Base-by-base conservation (phyloP, 2,797 vertebrate species). In the Alauda arvensis region DNA sequence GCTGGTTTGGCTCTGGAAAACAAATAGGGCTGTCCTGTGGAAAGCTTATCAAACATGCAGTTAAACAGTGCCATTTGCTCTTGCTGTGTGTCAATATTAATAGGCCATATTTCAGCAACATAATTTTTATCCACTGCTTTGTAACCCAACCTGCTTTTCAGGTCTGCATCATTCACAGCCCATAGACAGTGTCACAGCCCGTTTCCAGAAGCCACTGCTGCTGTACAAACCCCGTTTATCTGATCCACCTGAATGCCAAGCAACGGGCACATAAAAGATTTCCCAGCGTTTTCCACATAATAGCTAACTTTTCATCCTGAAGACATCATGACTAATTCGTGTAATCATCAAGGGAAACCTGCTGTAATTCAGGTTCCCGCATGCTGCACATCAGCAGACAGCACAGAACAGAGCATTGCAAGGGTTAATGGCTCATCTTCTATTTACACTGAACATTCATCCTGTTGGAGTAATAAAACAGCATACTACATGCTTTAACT, bases 261-360 rank as follows among this genome's bases (percentile, higher is more conserved):
- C 89, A 91, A 83, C 74, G 77, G 59, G 92, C 83, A 83, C 80
- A 51, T 56, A 84, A 68, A 69, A 86, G 67, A 85, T 62, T 70
- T 84, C 79, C 48, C 82, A 93, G 79, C 69, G 60, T 85, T 84
- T 94, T 94, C 89, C 91, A 85, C 72, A 84, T 29, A 88, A 87
- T 13, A 92, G 59, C 72, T 85, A 80, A 71, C 71, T 95, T 93
- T 92, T 81, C 77, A 88, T 76, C 56, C 78, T 85, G 77, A 89
- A 95, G 95, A 85, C 69, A 91, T 51, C 55, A 78, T 91, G 93
- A 95, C 91, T 94, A 94, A 95, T 96, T 94, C 93, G 79, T 79
- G 65, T 45, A 96, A 90, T 83, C 83, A 84, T 46, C 31, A 82
- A 92, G 91, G 95, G 95, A 90, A 83, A 91, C 69, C 87, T 83